A percentile compares a stretch with the other conserved stretches of the same genome.
phyloP scores from a whole-genome alignment of 92 coral and sea anemone genomes.

The Bergia puertoricense region DNA sequence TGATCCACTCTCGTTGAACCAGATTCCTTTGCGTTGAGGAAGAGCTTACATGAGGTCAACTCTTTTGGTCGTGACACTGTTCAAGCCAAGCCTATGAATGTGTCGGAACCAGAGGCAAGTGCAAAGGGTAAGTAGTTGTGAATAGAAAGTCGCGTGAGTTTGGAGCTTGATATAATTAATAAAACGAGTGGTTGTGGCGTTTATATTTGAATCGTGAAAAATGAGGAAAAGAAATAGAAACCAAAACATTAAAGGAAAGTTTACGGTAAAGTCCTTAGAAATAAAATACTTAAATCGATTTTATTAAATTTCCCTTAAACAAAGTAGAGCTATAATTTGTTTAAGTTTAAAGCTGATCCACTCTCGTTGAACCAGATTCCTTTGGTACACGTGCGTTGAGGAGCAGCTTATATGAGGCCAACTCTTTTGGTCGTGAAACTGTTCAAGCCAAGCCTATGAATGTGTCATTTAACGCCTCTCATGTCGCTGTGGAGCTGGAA shows the following conservation, averaged over 20 bases:
- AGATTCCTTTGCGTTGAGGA: neutral
- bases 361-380: neutral
- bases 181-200: too few relatives aligned
- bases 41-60: neutral
- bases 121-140: neutral
- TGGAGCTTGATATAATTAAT: too few relatives aligned
- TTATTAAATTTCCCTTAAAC: too few relatives aligned
- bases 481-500: neutral
- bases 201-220: too few relatives aligned
- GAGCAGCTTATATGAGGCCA: neutral
- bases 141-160: too few relatives aligned
- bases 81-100: neutral
- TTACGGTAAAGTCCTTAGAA: too few relatives aligned
- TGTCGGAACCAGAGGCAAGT: neutral
- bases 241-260: too few relatives aligned
- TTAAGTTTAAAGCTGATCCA: neutral
- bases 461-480: neutral
- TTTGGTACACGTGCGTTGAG: neutral
- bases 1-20: neutral
- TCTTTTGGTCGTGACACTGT: neutral
- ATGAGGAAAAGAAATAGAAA: too few relatives aligned
- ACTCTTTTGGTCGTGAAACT: neutral
- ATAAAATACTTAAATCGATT: too few relatives aligned
- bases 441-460: neutral
- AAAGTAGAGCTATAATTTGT: too few relatives aligned